Conservation (phyloP, 2,113 vertebrate species). For the Tauraco erythrolophus region DNA sequence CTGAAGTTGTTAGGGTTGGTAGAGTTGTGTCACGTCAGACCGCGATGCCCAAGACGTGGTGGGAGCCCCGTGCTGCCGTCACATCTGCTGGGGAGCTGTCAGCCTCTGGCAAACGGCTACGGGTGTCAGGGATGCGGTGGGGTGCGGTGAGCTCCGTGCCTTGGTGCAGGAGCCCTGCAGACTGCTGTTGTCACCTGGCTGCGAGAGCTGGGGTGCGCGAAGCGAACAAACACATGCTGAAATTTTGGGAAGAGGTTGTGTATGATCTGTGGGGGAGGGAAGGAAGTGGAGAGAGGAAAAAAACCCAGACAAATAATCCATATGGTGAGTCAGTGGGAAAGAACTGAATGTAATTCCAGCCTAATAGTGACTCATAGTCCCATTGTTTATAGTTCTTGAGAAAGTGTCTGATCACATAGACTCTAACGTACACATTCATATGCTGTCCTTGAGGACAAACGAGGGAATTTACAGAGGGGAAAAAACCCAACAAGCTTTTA, state of each 20-base stretch:
- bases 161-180: rapidly evolving
- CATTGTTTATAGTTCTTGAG: slow-evolving; percentile 21
- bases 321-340: slow-evolving; percentile 43
- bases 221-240: rapidly evolving
- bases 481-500: not conserved
- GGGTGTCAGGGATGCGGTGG: not conserved
- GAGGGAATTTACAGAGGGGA: not conserved
- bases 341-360: not conserved
- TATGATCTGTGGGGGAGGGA: not conserved
- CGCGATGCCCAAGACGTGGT: rapidly evolving
- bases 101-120: not conserved
- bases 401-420: not conserved
- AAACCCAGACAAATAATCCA: slow-evolving; percentile 1
- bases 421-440: not conserved
- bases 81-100: not conserved
- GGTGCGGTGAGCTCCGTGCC: not conserved
- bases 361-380: slow-evolving; percentile 22
- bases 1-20: not conserved
- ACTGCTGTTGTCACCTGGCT: not conserved
- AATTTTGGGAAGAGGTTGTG: not conserved
- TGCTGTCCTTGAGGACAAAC: not conserved
- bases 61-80: not conserved
- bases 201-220: not conserved
- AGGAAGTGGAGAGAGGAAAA: not conserved
- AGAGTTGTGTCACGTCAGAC: not conserved